Evolutionary conservation across 2,113 vertebrate genomes (phyloP).

Genomic region (Murina feae): DNA sequence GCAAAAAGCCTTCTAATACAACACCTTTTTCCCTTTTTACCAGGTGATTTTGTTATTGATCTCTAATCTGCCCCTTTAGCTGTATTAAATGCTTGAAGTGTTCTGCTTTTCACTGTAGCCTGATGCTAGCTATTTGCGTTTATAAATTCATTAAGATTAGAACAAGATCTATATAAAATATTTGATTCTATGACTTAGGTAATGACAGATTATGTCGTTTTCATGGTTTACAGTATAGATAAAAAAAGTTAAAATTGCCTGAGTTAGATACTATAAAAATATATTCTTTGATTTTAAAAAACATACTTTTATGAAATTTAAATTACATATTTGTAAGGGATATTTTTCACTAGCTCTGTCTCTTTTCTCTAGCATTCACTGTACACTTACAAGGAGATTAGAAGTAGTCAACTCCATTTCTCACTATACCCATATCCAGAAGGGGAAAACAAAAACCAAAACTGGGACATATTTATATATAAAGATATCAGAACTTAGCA

Average conservation of each 20-base stretch:
- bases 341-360: not conserved
- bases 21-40: slow-evolving; percentile 92
- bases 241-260: slow-evolving; percentile 5
- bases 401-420: slow-evolving; percentile 12
- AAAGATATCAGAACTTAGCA: not conserved
- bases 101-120: slow-evolving; percentile 82
- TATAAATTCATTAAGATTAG: slow-evolving; percentile 76
- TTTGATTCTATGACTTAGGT: slow-evolving; percentile 55
- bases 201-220: slow-evolving; percentile 48
- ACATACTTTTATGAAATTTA: slow-evolving; percentile 44
- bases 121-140: slow-evolving; percentile 76
- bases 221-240: slow-evolving; percentile 54
- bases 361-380: slow-evolving; percentile 38
- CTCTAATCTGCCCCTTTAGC: slow-evolving; percentile 88
- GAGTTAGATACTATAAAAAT: slow-evolving; percentile 34
- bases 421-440: not conserved
- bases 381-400: not conserved
- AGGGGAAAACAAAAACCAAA: slow-evolving; percentile 11
- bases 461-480: not conserved
- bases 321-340: slow-evolving; percentile 46
- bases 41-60: slow-evolving; percentile 94
- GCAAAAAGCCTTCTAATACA: slow-evolving; percentile 91
- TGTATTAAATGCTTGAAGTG: slow-evolving; percentile 95
- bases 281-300: slow-evolving; percentile 55
- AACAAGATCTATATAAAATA: slow-evolving; percentile 70